A percentile compares a stretch with the other conserved stretches of the same genome.
phyloP scores from a whole-genome alignment of 2,797 vertebrate species.

The Coreius guichenoti region DNA sequence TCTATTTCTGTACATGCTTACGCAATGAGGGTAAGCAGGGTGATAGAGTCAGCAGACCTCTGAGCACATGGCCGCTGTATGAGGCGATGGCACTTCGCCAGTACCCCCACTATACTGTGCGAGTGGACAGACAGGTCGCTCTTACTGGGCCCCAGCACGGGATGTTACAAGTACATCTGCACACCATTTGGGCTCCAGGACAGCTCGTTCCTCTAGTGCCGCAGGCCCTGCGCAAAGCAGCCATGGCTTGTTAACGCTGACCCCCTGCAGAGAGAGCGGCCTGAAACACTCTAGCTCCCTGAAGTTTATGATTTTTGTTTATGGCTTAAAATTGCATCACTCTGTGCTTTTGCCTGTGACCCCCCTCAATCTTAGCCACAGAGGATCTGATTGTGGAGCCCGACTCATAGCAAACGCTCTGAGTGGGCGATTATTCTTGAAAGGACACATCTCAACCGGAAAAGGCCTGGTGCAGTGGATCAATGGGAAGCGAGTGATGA shows the following conservation, averaged over 20 bases:
- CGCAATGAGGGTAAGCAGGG: constrained; percentile 51
- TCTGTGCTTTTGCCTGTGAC: constrained; percentile 13
- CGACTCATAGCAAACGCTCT: neutral
- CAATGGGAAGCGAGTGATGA: constrained; percentile 40
- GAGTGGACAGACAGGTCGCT: constrained; percentile 43
- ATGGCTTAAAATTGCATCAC: constrained; percentile 10
- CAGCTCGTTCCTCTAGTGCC: constrained; percentile 8
- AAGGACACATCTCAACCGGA: constrained; percentile 23
- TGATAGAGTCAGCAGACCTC: constrained; percentile 56
- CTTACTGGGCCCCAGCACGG: constrained; percentile 44
- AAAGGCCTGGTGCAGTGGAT: constrained; percentile 31
- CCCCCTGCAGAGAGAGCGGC: constrained; percentile 24
- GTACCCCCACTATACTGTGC: constrained; percentile 15
- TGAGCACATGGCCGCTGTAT: constrained; percentile 61
- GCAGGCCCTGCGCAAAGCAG: constrained; percentile 22
- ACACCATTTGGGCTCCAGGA: constrained; percentile 43
- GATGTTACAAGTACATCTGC: constrained; percentile 56
- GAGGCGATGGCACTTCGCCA: constrained; percentile 50
- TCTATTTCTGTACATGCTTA: constrained; percentile 57
- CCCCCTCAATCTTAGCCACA: neutral
- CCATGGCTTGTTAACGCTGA: constrained; percentile 22
- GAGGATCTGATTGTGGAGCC: constrained; percentile 23
- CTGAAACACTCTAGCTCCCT: neutral
- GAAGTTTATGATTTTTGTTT: constrained; percentile 29
- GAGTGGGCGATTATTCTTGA: constrained; percentile 28